Evolutionary conservation across 1,140 invertebrate genomes (phyloP).

Genomic region (Heterodera schachtii): DNA sequence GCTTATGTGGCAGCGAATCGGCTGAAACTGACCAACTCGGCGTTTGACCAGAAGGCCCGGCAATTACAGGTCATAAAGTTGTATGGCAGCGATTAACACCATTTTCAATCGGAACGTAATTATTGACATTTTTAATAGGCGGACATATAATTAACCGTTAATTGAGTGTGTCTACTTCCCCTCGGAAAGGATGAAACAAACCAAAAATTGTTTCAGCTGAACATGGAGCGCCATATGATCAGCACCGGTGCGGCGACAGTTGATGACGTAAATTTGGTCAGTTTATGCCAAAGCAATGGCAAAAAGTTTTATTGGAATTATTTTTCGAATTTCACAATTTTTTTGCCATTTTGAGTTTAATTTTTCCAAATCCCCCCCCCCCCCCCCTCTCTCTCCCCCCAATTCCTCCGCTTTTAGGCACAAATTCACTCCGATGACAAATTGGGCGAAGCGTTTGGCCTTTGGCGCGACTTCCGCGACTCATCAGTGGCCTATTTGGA

Average conservation of each 20-base stretch:
- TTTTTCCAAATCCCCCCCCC: no score
- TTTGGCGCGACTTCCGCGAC: constrained; percentile 77
- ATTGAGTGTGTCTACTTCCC: no score
- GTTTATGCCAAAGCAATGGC: no score
- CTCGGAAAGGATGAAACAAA: no score
- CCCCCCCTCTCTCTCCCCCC: no score
- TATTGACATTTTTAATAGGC: no score
- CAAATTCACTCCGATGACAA: not conserved
- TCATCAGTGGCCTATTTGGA: constrained; percentile 72
- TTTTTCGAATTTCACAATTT: no score
- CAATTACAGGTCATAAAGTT: constrained; percentile 6
- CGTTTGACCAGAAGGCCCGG: not conserved
- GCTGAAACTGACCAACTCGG: constrained; percentile 6
- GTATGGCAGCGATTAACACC: no score
- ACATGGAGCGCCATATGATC: not conserved
- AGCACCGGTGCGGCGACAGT: not conserved
- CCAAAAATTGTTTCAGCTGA: not conserved
- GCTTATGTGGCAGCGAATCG: constrained; percentile 58
- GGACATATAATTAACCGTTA: no score
- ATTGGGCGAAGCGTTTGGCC: constrained; percentile 45
- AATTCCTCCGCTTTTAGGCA: not conserved
- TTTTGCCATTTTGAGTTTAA: no score
- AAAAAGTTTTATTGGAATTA: no score
- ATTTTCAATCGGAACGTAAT: no score
- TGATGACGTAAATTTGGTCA: not conserved